These are phyloP conservation scores for Cynopterus sphinx DNA, from an alignment of 2,797 vertebrate genomes.

Conservation along the genomic window DNA sequence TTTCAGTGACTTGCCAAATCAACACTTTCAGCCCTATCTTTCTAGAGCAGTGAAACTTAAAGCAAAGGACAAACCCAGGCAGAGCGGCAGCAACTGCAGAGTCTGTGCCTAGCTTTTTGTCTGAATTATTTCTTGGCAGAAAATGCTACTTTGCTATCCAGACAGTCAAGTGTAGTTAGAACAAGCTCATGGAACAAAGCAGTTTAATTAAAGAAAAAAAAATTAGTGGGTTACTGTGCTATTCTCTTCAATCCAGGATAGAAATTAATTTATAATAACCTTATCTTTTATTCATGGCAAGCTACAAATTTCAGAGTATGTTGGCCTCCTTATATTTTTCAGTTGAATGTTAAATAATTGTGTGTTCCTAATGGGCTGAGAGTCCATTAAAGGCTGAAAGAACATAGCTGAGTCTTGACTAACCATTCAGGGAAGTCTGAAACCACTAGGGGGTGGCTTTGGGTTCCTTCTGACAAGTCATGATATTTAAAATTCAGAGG, in stretches of 20 bases:
- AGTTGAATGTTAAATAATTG: slow-evolving; percentile 69
- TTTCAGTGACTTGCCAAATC: not conserved
- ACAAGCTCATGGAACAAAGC: slow-evolving; percentile 25
- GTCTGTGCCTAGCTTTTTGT: not conserved
- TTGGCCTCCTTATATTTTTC: slow-evolving; percentile 57
- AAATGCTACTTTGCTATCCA: slow-evolving; percentile 22
- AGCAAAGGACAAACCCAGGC: not conserved
- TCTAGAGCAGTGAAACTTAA: not conserved
- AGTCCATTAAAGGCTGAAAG: slow-evolving; percentile 58
- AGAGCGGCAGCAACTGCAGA: not conserved
- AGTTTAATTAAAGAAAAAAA: slow-evolving; percentile 60
- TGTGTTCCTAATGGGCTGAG: slow-evolving; percentile 63
- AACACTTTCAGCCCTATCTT: not conserved
- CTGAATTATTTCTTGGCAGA: slow-evolving; percentile 37
- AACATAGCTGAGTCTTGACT: slow-evolving; percentile 9
- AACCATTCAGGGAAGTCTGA: not conserved
- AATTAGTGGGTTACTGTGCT: not conserved
- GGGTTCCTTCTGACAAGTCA: slow-evolving; percentile 72
- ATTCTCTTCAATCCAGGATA: slow-evolving; percentile 61
- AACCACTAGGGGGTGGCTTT: slow-evolving; percentile 56
- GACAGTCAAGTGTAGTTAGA: slow-evolving; percentile 32
- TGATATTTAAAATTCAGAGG: slow-evolving; percentile 76
- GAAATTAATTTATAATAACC: slow-evolving; percentile 74
- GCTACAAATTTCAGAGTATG: slow-evolving; percentile 58
- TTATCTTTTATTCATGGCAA: slow-evolving; percentile 73